Conservation (phyloP, 1,140 invertebrate genomes). For the Prorops nasuta region DNA sequence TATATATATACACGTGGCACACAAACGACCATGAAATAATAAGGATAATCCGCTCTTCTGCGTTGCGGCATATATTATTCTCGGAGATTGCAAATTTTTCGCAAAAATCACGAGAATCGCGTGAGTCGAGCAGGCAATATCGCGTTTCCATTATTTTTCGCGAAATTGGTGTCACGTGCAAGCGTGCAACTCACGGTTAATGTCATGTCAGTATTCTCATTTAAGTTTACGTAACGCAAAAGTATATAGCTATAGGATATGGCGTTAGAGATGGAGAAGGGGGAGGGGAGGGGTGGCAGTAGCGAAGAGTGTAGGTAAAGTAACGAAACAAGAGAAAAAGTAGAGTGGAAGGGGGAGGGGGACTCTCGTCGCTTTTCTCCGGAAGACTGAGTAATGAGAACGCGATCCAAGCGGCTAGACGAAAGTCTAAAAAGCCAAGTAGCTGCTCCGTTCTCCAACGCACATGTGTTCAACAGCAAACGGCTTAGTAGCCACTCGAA, state of each 20-base stretch:
- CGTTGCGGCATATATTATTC: too few relatives aligned
- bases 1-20: too few relatives aligned
- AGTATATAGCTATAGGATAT: too few relatives aligned
- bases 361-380: slow-evolving; percentile 25
- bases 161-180: background rate
- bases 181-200: background rate
- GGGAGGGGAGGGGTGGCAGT: slow-evolving; percentile 8
- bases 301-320: background rate
- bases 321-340: slow-evolving; percentile 1
- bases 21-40: too few relatives aligned
- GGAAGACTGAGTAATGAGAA: slow-evolving; percentile 33
- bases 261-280: slow-evolving; percentile 14
- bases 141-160: background rate
- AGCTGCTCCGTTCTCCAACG: slow-evolving; percentile 27
- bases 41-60: too few relatives aligned
- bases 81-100: too few relatives aligned
- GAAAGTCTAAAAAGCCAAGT: slow-evolving; percentile 36
- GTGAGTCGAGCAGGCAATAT: too few relatives aligned
- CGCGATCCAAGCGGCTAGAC: slow-evolving; percentile 24
- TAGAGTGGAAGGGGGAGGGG: slow-evolving; percentile 5
- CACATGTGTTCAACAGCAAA: slow-evolving; percentile 35
- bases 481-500: slow-evolving; percentile 35
- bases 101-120: too few relatives aligned
- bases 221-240: slow-evolving; percentile 12
- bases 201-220: slow-evolving; percentile 12